Evolutionary conservation across 2,888 invertebrate genomes (phyloP), one percentile per base, ranked within the genome.

Genomic region (Hecatera dysodea): DNA sequence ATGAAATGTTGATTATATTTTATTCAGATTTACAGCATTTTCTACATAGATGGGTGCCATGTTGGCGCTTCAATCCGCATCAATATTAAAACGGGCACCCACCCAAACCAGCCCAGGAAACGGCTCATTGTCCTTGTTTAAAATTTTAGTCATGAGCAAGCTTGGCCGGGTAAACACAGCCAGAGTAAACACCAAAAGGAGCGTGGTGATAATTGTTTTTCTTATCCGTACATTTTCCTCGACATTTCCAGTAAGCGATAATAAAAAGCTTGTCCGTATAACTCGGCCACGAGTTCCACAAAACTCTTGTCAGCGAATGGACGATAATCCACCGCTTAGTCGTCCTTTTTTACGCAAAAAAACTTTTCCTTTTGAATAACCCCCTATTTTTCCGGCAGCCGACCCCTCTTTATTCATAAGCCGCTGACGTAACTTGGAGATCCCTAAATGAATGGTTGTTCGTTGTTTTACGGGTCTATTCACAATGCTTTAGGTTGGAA

Each of bases 401-500:
- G 91, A 90, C 90, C 88, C 93, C 94, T 93, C 93, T 94, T 95
- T 95, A 95, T 95, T 95, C 94, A 95, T 95, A 95, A 95, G 94
- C 93, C 92, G 86, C 92, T 93, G 93, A 93, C 93, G 94, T 92
- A 94, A 95, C 94, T 94, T 91, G 90, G 92, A 94, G 92, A 92
- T 90, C 92, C 94, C 92, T 93, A 95, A 96, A 95, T 95, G 94
- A 95, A 95, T 93, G 95, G 95, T 90, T 94, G 95, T 95, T 95
- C 93, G 93, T 95, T 95, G 94, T 96, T 96, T 96, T 95, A 96
- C 95, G 95, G 93, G 91, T 94, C 94, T 95, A 94, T 94, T 94
- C 93, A 93, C 94, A 93, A 93, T 93, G 93, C 90, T 92, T 95
- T 93, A 92, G 92, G 90, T 91, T 92, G 92, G 90, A 91, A 94